These are phyloP conservation scores for Spilosoma lubricipeda DNA, from an alignment of 2,888 invertebrate species.

Conservation along the genomic window DNA sequence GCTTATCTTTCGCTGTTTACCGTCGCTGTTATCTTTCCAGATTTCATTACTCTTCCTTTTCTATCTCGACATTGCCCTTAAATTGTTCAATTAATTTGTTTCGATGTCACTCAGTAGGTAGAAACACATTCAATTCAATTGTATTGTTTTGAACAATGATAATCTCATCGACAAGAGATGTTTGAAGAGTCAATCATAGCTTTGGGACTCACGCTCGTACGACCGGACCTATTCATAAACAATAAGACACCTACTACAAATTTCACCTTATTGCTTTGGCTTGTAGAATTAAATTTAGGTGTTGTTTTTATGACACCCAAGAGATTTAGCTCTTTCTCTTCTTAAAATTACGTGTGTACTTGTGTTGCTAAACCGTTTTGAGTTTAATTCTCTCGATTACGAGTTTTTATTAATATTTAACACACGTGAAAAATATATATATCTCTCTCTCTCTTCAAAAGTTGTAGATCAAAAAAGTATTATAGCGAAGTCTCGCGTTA, in stretches of 20 bases:
- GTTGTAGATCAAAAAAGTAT: background rate
- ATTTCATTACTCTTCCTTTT: background rate
- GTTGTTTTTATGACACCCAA: background rate
- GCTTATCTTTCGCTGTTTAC: constrained; percentile 1
- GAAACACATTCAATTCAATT: constrained; percentile 20
- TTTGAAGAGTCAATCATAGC: constrained; percentile 21
- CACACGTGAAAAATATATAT: background rate
- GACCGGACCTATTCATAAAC: constrained; percentile 12
- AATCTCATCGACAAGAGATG: constrained; percentile 17
- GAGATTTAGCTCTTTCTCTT: background rate
- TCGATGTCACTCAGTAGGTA: constrained; percentile 10
- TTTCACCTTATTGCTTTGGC: background rate
- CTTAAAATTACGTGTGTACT: background rate
- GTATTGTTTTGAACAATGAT: constrained; percentile 26
- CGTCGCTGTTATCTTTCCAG: background rate
- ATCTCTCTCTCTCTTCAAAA: no score
- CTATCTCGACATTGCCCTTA: background rate
- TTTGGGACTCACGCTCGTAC: constrained; percentile 2
- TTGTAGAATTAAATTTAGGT: background rate
- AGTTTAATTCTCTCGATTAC: no score
- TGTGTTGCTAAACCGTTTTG: no score
- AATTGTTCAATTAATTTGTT: constrained; percentile 16
- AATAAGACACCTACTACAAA: background rate
- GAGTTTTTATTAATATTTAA: background rate
- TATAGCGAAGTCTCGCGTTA: background rate